A percentile compares a stretch with the other conserved stretches of the same genome.
Evolutionary conservation across 2,888 invertebrate species (phyloP).

Genomic region (Leucophora obtusa): DNA sequence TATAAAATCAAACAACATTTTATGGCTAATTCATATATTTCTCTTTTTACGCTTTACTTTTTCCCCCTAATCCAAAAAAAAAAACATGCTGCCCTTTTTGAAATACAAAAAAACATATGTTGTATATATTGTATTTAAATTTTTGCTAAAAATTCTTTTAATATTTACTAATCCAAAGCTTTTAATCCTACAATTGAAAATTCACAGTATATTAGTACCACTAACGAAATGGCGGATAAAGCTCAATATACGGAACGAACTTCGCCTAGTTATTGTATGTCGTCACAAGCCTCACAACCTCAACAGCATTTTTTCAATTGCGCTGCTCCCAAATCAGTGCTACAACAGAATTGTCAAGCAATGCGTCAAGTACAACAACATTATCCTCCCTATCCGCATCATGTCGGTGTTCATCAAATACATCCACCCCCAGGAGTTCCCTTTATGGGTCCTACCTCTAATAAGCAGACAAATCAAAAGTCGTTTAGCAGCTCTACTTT

Average conservation of each 20-base stretch:
- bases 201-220: slow-evolving; percentile 63
- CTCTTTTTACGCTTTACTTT: slow-evolving; percentile 59
- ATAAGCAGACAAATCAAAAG: slow-evolving; percentile 32
- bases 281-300: slow-evolving; percentile 50
- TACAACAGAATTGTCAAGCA: slow-evolving; percentile 78
- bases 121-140: neutral
- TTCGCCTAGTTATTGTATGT: slow-evolving; percentile 55
- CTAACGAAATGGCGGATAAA: slow-evolving; percentile 24
- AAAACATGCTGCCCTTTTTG: slow-evolving; percentile 52
- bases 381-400: slow-evolving; percentile 79
- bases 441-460: slow-evolving; percentile 64
- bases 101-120: neutral
- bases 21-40: slow-evolving; percentile 40
- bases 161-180: slow-evolving; percentile 71
- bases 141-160: neutral
- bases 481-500: slow-evolving; percentile 51
- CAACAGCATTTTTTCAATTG: slow-evolving; percentile 77
- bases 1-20: neutral
- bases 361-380: slow-evolving; percentile 78
- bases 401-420: slow-evolving; percentile 77
- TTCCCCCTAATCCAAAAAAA: slow-evolving; percentile 36
- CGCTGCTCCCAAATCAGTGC: slow-evolving; percentile 77
- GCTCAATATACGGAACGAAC: slow-evolving; percentile 60
- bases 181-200: slow-evolving; percentile 68
- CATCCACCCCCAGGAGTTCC: slow-evolving; percentile 75